Conservation (phyloP, 2,113 vertebrate genomes). For the Acanthisitta chloris region DNA sequence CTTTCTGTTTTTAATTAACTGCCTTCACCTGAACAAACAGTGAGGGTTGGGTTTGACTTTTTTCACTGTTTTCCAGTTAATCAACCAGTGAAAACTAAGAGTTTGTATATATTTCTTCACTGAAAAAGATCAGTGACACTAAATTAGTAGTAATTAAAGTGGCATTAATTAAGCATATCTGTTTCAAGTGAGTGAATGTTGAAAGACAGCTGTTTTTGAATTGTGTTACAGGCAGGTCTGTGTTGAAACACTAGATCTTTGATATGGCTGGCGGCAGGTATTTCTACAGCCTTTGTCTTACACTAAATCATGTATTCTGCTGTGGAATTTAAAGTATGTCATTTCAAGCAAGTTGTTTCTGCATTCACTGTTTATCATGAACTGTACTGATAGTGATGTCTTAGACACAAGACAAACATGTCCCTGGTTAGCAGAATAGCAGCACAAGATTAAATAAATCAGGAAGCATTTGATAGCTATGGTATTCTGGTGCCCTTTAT, state of each 20-base stretch:
- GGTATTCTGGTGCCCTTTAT: neutral
- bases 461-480: neutral
- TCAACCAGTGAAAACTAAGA: neutral
- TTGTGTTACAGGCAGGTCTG: neutral
- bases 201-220: neutral
- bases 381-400: neutral
- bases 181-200: neutral
- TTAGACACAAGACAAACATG: neutral
- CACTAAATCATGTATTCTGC: neutral
- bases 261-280: neutral
- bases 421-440: neutral
- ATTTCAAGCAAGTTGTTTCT: neutral
- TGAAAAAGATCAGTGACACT: neutral
- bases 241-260: neutral
- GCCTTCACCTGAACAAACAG: neutral
- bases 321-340: neutral
- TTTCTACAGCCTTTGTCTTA: neutral
- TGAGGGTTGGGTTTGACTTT: neutral
- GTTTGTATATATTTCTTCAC: neutral
- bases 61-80: neutral
- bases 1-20: neutral
- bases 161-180: slow-evolving; percentile 15
- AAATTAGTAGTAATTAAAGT: neutral
- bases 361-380: neutral
- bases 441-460: neutral